Base-by-base conservation (phyloP, 2,113 vertebrate species). In the Colinus virginianus region DNA sequence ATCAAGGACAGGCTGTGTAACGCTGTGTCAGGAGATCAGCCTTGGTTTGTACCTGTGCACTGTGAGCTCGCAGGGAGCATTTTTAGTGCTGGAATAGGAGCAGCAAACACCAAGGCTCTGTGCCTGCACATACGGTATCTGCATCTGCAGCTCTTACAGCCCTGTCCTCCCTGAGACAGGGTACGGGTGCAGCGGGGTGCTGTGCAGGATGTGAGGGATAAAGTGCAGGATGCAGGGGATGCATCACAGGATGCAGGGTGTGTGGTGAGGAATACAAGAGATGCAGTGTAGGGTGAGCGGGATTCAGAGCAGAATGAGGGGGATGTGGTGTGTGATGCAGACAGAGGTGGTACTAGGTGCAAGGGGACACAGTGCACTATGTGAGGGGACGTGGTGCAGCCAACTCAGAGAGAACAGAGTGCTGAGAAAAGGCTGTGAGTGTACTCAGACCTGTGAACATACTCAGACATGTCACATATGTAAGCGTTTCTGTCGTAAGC, bases 361-460 rank as follows among this genome's bases (percentile, higher is more conserved):
- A 32, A 32, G 25, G 61, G 61, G 38, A 58, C 32, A 34, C 32
- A 13, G 19, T 0, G 8, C 0, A 0, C 42, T 40, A 38, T 4
- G 8, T 0, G 0, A 40, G 0, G 0, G 20, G 20, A 34, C 18
- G 7, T 0, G 3, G 38, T 62, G 34, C 4, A 0, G 30, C 4
- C 2, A 3, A 42, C 0, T 3, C 7, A 1, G 49, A 67, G 53
- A 42, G 83, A 28, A 5, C 0, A 1, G 48, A 76, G 42, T 36
- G 9, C 69, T 66, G 3, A 0, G n/a, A 34, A 25, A 5, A 2
- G 26, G 12, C 51, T 1, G 61, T 20, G 13, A 2, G 46, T 1
- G 0, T 6, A 3, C 59, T 42, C 3, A 1, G 32, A 5, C 42
- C 56, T 1, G 66, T 23, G 13, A 2, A 48, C 1, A 0, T 6